Evolutionary conservation across 1,140 invertebrate genomes (phyloP), one percentile per base, ranked within the genome.

Genomic region (Panonychus citri): DNA sequence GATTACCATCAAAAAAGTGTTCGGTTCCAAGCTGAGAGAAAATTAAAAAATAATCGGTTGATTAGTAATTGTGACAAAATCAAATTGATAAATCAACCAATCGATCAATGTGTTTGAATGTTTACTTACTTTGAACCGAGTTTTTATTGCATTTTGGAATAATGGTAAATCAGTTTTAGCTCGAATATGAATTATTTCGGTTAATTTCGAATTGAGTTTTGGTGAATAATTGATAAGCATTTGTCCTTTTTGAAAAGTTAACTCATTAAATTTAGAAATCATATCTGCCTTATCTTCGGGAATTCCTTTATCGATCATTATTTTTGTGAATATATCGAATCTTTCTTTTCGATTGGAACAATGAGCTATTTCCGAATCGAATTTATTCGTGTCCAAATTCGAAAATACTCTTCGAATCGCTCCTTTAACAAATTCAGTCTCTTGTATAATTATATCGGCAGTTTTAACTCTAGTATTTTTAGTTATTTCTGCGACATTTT

Each of bases 401-500:
- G 10, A 8, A 13, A 46, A 10, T 21, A 21, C n/a, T 7, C 43
- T 13, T 46, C 19, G 15, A 19, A 46, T 13, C 8, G n/a, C 10
- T 10, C 15, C 13, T 46, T 19, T 46, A 10, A 46, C 19, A 46
- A 46, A 46, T 46, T 46, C 43, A 21, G 10, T 8, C n/a, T 46
- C 43, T 46, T 46, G 43, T 3, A 19, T 24, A 46, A 10, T 46
- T 19, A 12, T 7, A 34, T 34, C 30, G 61, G 67, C 67, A 10
- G 74, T 74, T 64, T 77, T 76, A 59, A 69, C 69, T 64, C 77
- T n/a, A n/a, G n/a, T 77, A 53, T 66, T 73, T 62, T 74, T 76
- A 3, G 73, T 68, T 58, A 75, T 73, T 24, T 76, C 69, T 37
- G 95, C 73, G 0, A 82, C 81, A 2, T 84, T 83, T 67, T 95